A percentile compares a stretch with the other conserved stretches of the same genome.
Evolutionary conservation across 2,113 vertebrate species (phyloP).

Genomic region (Limanda limanda): DNA sequence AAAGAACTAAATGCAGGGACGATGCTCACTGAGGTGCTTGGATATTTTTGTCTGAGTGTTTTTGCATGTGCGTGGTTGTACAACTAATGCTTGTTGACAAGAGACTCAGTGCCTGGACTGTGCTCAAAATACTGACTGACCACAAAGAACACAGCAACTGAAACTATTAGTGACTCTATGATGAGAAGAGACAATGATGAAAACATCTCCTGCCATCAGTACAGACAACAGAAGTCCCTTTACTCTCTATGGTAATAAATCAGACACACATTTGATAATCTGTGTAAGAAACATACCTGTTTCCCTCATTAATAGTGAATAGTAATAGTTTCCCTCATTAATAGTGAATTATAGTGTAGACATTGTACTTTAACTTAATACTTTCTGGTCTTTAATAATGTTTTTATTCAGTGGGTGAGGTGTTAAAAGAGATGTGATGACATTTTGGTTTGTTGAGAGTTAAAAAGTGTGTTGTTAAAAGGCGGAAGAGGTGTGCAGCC

Average conservation of each 20-base stretch:
- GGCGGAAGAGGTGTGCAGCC: too few relatives aligned
- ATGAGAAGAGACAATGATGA: background rate
- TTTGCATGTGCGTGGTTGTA: constrained; percentile 17
- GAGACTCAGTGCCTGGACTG: constrained; percentile 14
- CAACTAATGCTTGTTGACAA: constrained; percentile 17
- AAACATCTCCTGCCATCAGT: background rate
- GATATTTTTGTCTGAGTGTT: constrained; percentile 6
- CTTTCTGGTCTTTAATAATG: too few relatives aligned
- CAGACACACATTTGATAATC: too few relatives aligned
- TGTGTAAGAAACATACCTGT: too few relatives aligned
- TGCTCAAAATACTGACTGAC: constrained; percentile 25
- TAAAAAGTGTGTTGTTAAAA: too few relatives aligned
- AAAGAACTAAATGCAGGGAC: background rate
- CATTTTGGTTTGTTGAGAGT: too few relatives aligned
- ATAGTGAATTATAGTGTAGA: too few relatives aligned
- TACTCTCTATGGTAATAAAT: background rate
- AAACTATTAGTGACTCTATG: background rate
- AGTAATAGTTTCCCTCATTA: too few relatives aligned
- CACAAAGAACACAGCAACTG: background rate
- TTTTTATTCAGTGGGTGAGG: too few relatives aligned
- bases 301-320: too few relatives aligned
- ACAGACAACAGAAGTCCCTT: background rate
- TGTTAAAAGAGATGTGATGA: too few relatives aligned
- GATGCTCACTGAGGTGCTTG: constrained; percentile 14
- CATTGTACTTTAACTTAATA: too few relatives aligned